Conservation (phyloP, 2,113 vertebrate genomes). For the Protobothrops flavoviridis region DNA sequence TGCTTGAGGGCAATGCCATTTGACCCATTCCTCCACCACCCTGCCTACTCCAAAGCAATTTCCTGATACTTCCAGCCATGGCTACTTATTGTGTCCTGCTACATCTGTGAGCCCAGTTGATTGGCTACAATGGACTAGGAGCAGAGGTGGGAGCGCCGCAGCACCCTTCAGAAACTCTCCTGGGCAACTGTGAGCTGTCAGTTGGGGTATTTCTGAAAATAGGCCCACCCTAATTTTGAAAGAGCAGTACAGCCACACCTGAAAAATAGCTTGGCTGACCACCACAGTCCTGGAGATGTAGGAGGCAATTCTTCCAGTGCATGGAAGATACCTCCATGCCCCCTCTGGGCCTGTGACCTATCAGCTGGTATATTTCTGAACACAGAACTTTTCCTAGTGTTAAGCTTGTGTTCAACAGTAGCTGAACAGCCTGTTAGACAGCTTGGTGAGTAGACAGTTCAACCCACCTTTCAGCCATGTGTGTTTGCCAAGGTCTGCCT, state of each 20-base stretch:
- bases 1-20: neutral
- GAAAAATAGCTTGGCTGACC: neutral
- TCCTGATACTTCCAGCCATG: neutral
- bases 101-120: neutral
- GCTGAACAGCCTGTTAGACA: neutral
- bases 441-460: neutral
- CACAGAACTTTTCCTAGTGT: neutral
- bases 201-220: neutral
- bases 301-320: neutral
- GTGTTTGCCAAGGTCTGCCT: neutral
- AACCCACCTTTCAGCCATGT: neutral
- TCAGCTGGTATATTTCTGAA: neutral
- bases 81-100: neutral
- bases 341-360: neutral
- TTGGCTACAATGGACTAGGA: neutral
- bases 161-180: neutral
- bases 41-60: neutral
- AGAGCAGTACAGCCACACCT: neutral
- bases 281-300: neutral
- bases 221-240: neutral
- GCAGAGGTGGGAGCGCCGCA: neutral
- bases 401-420: neutral
- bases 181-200: neutral
- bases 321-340: neutral
- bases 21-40: neutral